Conservation (phyloP, 2,888 invertebrate genomes). For the Hoplodrina blanda region DNA sequence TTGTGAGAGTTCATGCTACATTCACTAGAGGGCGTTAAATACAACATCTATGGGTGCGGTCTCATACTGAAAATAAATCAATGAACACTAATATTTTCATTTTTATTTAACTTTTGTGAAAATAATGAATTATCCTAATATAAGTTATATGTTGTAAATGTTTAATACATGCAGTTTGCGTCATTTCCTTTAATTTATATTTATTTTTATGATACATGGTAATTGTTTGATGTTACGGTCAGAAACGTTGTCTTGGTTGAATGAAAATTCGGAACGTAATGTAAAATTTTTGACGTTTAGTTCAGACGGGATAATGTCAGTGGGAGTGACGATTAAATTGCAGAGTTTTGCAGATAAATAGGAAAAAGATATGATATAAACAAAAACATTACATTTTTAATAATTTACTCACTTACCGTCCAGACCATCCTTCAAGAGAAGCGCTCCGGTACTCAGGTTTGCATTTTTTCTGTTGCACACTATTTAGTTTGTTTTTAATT, state of each 20-base stretch:
- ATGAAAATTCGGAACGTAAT: constrained; percentile 34
- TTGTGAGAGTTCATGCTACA: not conserved
- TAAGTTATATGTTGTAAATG: not conserved
- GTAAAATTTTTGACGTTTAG: constrained; percentile 45
- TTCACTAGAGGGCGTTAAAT: constrained; percentile 43
- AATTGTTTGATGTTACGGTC: not conserved
- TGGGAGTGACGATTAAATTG: not conserved
- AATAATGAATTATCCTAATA: not conserved
- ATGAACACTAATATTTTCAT: too few relatives aligned
- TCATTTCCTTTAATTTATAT: not conserved
- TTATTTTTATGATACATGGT: not conserved
- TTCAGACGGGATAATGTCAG: not conserved
- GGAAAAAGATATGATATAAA: constrained; percentile 16
- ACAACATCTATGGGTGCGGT: constrained; percentile 13
- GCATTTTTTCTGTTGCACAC: constrained; percentile 84
- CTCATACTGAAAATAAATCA: not conserved
- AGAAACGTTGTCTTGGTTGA: not conserved
- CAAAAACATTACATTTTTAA: constrained; percentile 10
- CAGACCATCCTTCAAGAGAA: constrained; percentile 85
- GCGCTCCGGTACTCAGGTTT: constrained; percentile 85
- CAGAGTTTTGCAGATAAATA: constrained; percentile 6
- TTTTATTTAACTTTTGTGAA: not conserved
- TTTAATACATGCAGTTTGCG: not conserved
- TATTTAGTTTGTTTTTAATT: constrained; percentile 84
- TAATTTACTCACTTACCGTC: constrained; percentile 77